Evolutionary conservation across 2,113 vertebrate genomes (phyloP).

Genomic region (Chlorodrepanis virens): DNA sequence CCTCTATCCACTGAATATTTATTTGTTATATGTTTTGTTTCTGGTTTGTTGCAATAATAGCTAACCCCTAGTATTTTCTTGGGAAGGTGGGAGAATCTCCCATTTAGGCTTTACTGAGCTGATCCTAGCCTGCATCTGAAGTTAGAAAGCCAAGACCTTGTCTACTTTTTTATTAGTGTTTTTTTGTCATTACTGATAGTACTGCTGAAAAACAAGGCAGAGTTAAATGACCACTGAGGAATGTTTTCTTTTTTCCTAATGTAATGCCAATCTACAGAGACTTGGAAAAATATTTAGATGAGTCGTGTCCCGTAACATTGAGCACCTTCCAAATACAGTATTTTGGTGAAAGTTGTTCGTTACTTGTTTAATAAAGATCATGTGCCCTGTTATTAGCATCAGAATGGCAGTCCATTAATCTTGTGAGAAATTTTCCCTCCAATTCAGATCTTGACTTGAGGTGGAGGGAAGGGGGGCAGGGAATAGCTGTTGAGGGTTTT

Average conservation of each 20-base stretch:
- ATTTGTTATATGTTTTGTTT: not conserved
- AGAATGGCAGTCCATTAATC: slow-evolving; percentile 82
- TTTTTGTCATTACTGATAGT: slow-evolving; percentile 36
- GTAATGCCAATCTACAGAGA: not conserved
- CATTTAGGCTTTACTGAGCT: not conserved
- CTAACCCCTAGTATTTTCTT: not conserved
- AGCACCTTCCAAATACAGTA: slow-evolving; percentile 53
- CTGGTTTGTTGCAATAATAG: not conserved
- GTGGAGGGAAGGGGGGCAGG: slow-evolving; percentile 8
- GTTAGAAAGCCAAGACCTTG: not conserved
- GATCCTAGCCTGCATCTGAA: not conserved
- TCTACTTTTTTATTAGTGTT: not conserved
- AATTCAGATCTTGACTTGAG: slow-evolving; percentile 62
- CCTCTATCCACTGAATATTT: not conserved
- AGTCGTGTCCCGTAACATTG: not conserved
- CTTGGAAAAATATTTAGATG: not conserved
- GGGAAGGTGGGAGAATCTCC: not conserved
- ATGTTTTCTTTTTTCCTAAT: not conserved
- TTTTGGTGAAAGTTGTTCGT: slow-evolving; percentile 58
- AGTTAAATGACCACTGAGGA: not conserved
- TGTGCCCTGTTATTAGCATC: slow-evolving; percentile 79
- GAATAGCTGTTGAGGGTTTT: slow-evolving; percentile 51
- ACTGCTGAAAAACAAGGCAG: not conserved
- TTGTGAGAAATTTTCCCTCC: slow-evolving; percentile 80
- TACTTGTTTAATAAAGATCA: slow-evolving; percentile 72